Percentiles rank a stretch among this genome's conserved stretches.
Evolutionary conservation across 35 echinoderm and acorn worm species (phyloP).

Genomic region (Amphiura filiformis): DNA sequence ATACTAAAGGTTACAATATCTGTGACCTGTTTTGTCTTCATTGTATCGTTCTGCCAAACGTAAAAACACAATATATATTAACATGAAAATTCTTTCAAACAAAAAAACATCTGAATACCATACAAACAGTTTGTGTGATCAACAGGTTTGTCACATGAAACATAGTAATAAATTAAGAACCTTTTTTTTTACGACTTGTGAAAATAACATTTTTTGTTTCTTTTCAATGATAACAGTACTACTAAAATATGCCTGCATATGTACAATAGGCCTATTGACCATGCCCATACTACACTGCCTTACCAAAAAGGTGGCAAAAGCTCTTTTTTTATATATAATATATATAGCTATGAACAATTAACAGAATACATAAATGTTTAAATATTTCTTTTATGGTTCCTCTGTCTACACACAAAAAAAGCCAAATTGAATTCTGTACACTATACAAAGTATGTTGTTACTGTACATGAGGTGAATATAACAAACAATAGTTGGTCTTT

Average conservation of each 20-base stretch:
- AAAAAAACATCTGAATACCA: background rate
- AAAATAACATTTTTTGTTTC: conserved; percentile 2
- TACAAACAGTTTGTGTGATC: background rate
- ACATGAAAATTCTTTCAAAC: background rate
- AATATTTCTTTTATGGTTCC: background rate
- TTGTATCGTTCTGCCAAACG: background rate
- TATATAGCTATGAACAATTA: background rate
- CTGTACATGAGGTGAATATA: background rate
- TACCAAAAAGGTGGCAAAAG: background rate
- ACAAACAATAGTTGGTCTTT: conserved; percentile 2
- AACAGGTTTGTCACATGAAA: background rate
- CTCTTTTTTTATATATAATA: background rate
- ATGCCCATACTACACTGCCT: background rate
- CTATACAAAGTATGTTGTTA: background rate
- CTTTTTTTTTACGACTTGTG: background rate
- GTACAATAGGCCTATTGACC: background rate
- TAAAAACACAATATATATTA: background rate
- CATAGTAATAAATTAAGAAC: background rate
- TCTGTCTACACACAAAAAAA: background rate
- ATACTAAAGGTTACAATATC: background rate
- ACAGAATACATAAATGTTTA: conserved; percentile 15
- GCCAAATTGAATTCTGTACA: background rate
- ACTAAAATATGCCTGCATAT: conserved; percentile 10
- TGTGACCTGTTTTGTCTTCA: background rate
- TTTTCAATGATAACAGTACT: conserved; percentile 2